Evolutionary conservation across 1,140 invertebrate genomes (phyloP), one percentile per base, ranked within the genome.

Genomic region (Drosophila pseudoananassae): DNA sequence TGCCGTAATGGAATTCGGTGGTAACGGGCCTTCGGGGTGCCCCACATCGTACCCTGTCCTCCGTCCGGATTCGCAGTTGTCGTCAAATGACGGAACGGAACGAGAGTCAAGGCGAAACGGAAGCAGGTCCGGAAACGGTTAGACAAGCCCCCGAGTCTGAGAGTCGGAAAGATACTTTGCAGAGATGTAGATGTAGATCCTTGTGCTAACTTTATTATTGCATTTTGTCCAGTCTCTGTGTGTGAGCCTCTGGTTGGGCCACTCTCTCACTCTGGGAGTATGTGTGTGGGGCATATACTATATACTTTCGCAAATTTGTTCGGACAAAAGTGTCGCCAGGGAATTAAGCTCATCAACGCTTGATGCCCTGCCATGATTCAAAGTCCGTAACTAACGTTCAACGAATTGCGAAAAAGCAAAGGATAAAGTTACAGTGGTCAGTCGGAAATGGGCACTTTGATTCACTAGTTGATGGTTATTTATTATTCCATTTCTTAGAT

Each of bases 1-100:
- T 88, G 59, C 70, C 78, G 82, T 87, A 87, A 87, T 87, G 82
- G 82, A 87, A 87, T 82, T 82, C 78, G 74, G 65, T 87, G 80
- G 69, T 69, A 87, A 81, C 78, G 71, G 64, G 63, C 79, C 81
- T 58, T 61, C 8, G 68, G 69, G 68, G 69, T 40, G 12, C 10
- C n/a, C 49, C 20, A 5, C 66, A n/a, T 1, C 33, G 33, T 36
- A 10, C 33, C 12, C 3, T n/a, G 9, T 60, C 31, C 55, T 46
- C 55, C 31, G 25, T 60, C 56, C 68, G 57, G 56, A 53, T 50
- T 53, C 56, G 36, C 57, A 61, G 51, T 73, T 56, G 71, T 64
- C 59, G 71, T 76, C 72, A 64, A 57, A 46, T 20, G 27, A 27
- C 54, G 54, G 25, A 46, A 57, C 54, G 15, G 40, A 52, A 40